Evolutionary conservation across 2,797 vertebrate genomes (phyloP), one percentile per base, ranked within the genome.

Genomic region (Chaetodon trifasciatus): DNA sequence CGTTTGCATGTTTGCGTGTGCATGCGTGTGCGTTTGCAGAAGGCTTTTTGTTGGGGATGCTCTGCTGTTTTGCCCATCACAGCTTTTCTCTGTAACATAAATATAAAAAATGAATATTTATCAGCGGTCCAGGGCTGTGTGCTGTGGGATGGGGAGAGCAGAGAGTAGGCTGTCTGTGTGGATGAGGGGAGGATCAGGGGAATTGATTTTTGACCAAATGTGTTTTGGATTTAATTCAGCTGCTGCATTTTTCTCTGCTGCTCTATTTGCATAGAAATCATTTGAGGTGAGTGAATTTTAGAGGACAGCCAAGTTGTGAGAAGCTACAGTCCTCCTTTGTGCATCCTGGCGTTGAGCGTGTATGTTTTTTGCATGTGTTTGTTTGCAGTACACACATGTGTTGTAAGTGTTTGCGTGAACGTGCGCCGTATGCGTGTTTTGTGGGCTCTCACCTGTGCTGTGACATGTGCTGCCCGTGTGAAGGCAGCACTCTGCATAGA

Each of bases 141-240:
- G 90, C 93, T 92, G 76, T 76, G 85, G 92, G 84, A 93, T 88
- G 88, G 90, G 82, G 84, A 87, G 87, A 86, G 78, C 90, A 83
- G 76, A 82, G 84, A 80, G 78, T 46, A 39, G 83, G 84, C 80
- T 82, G 86, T 90, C 83, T 88, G 70, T 81, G 80, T 68, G 78
- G 74, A 84, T 82, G 79, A 78, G 78, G 67, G 72, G 76, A 80
- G 81, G 81, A 84, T 78, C 89, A 81, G 75, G 92, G 92, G 93
- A 96, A 96, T 95, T 96, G 96, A 97, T 96, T 97, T 97, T 96
- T 94, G 88, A 94, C 94, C 95, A 97, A 96, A 95, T 96, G 93
- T 95, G 93, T 95, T 96, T 96, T 94, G 94, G 89, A 93, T 94
- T 96, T 94, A 95, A 95, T 78, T 92, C 92, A 94, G 76, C 84